Base-by-base conservation (phyloP, 2,797 vertebrate species). In the Tapera naevia region DNA sequence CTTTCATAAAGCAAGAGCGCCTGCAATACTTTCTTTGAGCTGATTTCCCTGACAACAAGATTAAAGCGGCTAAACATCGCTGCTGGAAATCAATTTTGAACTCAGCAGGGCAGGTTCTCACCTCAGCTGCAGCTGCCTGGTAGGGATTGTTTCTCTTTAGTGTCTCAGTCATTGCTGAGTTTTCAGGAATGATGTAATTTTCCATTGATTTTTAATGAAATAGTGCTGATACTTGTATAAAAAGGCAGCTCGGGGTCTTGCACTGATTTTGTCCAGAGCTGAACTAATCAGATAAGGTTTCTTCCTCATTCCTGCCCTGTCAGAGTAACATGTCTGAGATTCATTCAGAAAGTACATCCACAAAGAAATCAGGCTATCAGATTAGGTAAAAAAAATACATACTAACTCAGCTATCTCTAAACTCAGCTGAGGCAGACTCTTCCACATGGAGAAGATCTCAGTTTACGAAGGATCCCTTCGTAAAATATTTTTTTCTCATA, bases 181-280 rank as follows among this genome's bases (percentile, higher is more conserved):
- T 91, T 93, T 82, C 58, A 83, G 53, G 35, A 33, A 27, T 60
- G 75, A 32, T 80, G 67, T 65, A 88, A 65, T 89, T 82, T 93
- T 39, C 57, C 58, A 75, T 25, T 83, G 91, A 71, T 94, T 96
- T 96, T 91, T 89, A 95, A 83, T 86, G 89, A 89, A 94, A 50
- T 33, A 28, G 25, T 48, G 43, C 72, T 88, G 84, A 60, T 80
- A 74, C 24, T 56, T 54, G 32, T 80, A 46, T 37, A 76, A 70
- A 86, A 66, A 80, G 32, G 53, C 32, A 86, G 72, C 66, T 74
- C 14, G 2, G 57, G 54, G 37, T 86, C 60, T 91, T 1, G 7
- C 1, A 10, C 46, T 78, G 64, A 35, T 57, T 93, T 91, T 72
- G 21, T 71, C 53, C 33, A 50, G 79, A 84, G 53, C 22, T 2